These are phyloP conservation scores for Oreochromis tanganicae DNA, from an alignment of 2,113 vertebrate species.

Conservation along the genomic window DNA sequence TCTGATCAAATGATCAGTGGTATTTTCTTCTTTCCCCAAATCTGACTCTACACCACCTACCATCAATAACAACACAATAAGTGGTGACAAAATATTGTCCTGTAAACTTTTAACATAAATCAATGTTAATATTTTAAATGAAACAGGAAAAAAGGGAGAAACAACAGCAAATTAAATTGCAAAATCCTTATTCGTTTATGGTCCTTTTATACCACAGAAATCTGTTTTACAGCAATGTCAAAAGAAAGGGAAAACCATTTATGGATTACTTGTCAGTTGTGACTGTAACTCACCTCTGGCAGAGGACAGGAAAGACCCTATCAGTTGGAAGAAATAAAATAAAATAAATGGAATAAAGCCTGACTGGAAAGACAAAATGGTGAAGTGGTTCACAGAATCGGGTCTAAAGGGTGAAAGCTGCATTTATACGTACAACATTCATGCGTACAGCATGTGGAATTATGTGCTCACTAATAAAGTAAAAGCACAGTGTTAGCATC, in stretches of 20 bases:
- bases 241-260: conserved; percentile 36
- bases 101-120: conserved; percentile 37
- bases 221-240: conserved; percentile 1
- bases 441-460: background rate
- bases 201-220: conserved; percentile 36
- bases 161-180: conserved; percentile 4
- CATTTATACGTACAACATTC: background rate
- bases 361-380: background rate
- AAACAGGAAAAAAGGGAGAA: background rate
- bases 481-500: background rate
- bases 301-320: conserved; percentile 23
- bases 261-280: conserved; percentile 19
- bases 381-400: background rate
- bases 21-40: background rate
- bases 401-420: background rate
- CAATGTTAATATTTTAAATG: conserved; percentile 34
- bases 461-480: background rate
- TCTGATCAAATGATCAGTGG: background rate
- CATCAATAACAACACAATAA: background rate
- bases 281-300: conserved; percentile 4
- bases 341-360: conserved; percentile 6
- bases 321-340: conserved; percentile 4
- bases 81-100: background rate
- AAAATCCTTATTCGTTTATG: conserved; percentile 35
- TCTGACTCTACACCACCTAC: background rate